A percentile compares a stretch with the other conserved stretches of the same genome.
Conservation (phyloP, 2,797 vertebrate genomes). For the Poecilia wingei region DNA sequence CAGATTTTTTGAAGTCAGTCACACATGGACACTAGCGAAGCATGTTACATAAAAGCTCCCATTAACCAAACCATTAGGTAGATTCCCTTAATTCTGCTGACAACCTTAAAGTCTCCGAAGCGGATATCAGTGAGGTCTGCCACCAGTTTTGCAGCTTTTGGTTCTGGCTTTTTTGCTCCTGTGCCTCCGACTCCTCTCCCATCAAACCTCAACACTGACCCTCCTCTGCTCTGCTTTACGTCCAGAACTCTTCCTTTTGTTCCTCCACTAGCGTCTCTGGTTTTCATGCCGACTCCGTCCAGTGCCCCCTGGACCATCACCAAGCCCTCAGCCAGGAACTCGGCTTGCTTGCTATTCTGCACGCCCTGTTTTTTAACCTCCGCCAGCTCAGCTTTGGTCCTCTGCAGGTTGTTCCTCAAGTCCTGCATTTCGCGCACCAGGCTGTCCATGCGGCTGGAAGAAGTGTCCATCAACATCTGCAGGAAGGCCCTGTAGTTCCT, state of each 20-base stretch:
- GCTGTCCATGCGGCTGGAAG: conserved; percentile 71
- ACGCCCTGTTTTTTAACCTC: conserved; percentile 69
- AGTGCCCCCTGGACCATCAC: conserved; percentile 67
- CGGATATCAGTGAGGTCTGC: conserved; percentile 78
- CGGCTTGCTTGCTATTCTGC: conserved; percentile 64
- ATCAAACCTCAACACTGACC: conserved; percentile 55
- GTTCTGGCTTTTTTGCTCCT: conserved; percentile 56
- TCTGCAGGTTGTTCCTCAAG: conserved; percentile 69
- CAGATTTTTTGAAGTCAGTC: not conserved
- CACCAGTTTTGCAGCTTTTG: conserved; percentile 79
- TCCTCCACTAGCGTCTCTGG: conserved; percentile 8
- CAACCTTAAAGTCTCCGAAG: conserved; percentile 78
- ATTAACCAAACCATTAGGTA: not conserved
- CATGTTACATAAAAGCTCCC: not conserved
- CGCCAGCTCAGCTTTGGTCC: conserved; percentile 62
- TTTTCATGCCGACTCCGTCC: conserved; percentile 61
- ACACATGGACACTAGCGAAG: not conserved
- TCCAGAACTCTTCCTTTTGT: conserved; percentile 39
- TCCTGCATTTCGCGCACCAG: conserved; percentile 79
- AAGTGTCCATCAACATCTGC: conserved; percentile 77
- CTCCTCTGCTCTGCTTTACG: conserved; percentile 52
- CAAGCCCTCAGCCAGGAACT: conserved; percentile 74
- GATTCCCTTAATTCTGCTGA: not conserved
- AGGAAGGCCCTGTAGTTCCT: conserved; percentile 77
- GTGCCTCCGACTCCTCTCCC: conserved; percentile 50